Conservation (phyloP, 35 echinoderm and acorn worm genomes). For the Amphiura filiformis region DNA sequence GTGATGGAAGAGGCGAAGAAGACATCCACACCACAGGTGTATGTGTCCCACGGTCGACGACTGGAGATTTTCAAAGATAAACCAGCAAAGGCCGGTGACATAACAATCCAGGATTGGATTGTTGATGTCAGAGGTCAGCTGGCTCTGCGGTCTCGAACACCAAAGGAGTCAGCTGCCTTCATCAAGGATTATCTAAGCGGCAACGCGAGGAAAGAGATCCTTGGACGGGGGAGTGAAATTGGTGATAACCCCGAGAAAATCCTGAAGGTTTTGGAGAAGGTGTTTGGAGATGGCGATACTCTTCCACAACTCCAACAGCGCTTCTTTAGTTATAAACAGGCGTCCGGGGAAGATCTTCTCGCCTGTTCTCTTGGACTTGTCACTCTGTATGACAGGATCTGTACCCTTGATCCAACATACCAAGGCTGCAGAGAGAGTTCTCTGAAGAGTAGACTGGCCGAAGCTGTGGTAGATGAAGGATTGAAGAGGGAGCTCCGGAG, state of each 20-base stretch:
- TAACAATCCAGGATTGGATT: not conserved
- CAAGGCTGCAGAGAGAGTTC: slow-evolving; percentile 1
- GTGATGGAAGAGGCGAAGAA: not conserved
- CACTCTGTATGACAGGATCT: slow-evolving; percentile 36
- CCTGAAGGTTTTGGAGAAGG: slow-evolving; percentile 17
- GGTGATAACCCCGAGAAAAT: slow-evolving; percentile 32
- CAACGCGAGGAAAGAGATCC: slow-evolving; percentile 37
- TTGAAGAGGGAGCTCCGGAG: slow-evolving; percentile 11
- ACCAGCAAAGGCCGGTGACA: slow-evolving; percentile 1
- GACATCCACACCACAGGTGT: not conserved
- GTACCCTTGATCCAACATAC: slow-evolving; percentile 20
- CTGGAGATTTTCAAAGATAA: slow-evolving; percentile 18
- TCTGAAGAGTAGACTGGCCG: too few relatives aligned
- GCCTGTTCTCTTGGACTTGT: slow-evolving; percentile 17
- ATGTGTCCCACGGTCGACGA: not conserved
- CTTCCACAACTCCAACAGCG: slow-evolving; percentile 47
- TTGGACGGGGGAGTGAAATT: slow-evolving; percentile 29
- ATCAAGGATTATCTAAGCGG: not conserved
- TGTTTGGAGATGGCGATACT: slow-evolving; percentile 56
- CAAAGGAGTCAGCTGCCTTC: not conserved
- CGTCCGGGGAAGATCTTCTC: slow-evolving; percentile 13
- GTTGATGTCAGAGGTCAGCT: not conserved
- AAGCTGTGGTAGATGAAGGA: slow-evolving; percentile 34
- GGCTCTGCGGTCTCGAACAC: not conserved
- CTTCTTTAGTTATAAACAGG: slow-evolving; percentile 41